phyloP scores from a whole-genome alignment of 2,888 invertebrate species.

The Tetramorium bicarinatum region DNA sequence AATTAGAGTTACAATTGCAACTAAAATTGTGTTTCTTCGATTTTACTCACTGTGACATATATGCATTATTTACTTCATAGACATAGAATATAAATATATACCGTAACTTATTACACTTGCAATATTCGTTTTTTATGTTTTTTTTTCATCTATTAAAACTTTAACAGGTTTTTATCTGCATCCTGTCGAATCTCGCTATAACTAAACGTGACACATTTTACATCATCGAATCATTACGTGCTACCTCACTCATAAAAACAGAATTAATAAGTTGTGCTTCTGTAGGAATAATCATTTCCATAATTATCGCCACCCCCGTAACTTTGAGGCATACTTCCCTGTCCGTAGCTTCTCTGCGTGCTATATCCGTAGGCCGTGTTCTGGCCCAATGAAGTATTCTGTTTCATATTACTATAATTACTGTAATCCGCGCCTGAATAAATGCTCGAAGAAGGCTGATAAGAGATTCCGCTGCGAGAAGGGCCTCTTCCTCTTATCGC shows the following conservation, averaged over 20 bases:
- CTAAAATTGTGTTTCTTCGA: conserved; percentile 2
- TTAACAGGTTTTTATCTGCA: neutral
- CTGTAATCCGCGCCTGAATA: conserved; percentile 79
- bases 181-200: conserved; percentile 18
- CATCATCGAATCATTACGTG: conserved; percentile 51
- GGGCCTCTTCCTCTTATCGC: conserved; percentile 71
- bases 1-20: conserved; percentile 12
- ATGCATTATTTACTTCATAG: conserved; percentile 25
- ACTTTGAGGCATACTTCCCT: conserved; percentile 72
- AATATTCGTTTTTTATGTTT: neutral
- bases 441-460: conserved; percentile 73
- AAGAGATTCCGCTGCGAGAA: conserved; percentile 74
- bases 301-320: conserved; percentile 78
- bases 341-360: conserved; percentile 77
- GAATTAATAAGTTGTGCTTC: conserved; percentile 77
- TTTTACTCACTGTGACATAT: conserved; percentile 3
- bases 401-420: conserved; percentile 76
- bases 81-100: neutral
- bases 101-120: neutral
- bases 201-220: conserved; percentile 63
- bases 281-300: conserved; percentile 78
- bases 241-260: conserved; percentile 37
- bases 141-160: conserved; percentile 4
- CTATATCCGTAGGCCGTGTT: conserved; percentile 78
- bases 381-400: conserved; percentile 69